Evolutionary conservation across 1,140 invertebrate genomes (phyloP), one percentile per base, ranked within the genome.

Genomic region (Rhagoletis pomonella): DNA sequence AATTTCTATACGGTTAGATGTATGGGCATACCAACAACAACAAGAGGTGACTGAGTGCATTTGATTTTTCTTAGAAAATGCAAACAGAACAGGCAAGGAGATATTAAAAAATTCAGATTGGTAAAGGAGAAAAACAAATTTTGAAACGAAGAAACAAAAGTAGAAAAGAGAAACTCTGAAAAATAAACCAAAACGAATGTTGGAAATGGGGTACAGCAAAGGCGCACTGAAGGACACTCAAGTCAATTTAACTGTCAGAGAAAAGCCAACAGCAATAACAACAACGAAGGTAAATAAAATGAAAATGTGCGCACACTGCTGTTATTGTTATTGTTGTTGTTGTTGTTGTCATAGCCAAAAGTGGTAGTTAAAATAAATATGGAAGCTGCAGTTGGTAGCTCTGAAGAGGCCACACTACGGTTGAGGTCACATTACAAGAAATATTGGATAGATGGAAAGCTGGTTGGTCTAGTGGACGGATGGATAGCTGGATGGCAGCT

Each of bases 11-110:
- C n/a, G n/a, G n/a, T n/a, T n/a, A n/a, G n/a, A n/a, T 58, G 60
- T n/a, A 62, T 55, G 50, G 4, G 50, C 9, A 14, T 14, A 62
- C 3, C 7, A 12, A 62, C 10, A 55, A 12, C 55, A 58, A n/a
- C n/a, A 50, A 81, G 55, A 44, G 39, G 67, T 7, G 17, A 47
- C 39, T 47, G 14, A 73, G 67, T 73, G 39, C n/a, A 81, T 81
- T 81, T 81, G 73, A 81, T 81, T 55, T 81, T 81, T 55, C 73
- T 81, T 81, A 81, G 73, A 81, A 81, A 19, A 81, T 29, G n/a
- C 73, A 81, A 81, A 55, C 44, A 81, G 29, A n/a, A 81, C n/a
- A 50, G 6, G 1, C 50, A n/a, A 9, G 50, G 9, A 55, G 47
- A 81, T 81, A 81, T 81, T 81, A 81, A 81, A 81, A 81, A 81